Conservation (phyloP, 2,113 vertebrate species). For the Piaya cayana region DNA sequence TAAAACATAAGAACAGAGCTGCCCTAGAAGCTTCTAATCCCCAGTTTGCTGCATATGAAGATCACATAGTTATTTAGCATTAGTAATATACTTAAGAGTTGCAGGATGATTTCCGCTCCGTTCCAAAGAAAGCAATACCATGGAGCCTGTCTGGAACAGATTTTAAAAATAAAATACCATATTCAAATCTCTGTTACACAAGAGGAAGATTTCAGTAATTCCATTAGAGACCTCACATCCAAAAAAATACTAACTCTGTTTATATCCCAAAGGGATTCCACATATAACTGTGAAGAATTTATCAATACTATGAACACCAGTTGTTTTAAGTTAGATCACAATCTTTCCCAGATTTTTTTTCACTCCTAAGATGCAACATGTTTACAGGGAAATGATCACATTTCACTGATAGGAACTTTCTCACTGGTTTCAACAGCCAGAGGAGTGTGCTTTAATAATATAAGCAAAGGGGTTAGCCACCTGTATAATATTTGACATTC, state of each 20-base stretch:
- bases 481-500: not conserved
- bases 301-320: not conserved
- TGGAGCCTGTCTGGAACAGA: not conserved
- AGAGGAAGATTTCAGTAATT: not conserved
- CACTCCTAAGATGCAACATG: not conserved
- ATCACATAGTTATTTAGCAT: not conserved
- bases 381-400: not conserved
- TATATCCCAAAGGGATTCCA: not conserved
- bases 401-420: not conserved
- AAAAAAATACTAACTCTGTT: not conserved
- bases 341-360: not conserved
- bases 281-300: not conserved
- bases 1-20: not conserved
- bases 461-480: not conserved
- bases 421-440: not conserved
- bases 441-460: not conserved
- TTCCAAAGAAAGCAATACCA: not conserved
- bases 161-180: not conserved
- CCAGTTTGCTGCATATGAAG: not conserved
- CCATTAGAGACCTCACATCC: not conserved
- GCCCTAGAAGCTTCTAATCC: conserved; percentile 26
- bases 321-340: not conserved
- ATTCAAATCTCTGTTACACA: not conserved
- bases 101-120: not conserved
- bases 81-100: not conserved